Percentiles rank a stretch among this genome's conserved stretches.
phyloP scores from a whole-genome alignment of 2,113 vertebrate genomes.

The Malurus elegans region DNA sequence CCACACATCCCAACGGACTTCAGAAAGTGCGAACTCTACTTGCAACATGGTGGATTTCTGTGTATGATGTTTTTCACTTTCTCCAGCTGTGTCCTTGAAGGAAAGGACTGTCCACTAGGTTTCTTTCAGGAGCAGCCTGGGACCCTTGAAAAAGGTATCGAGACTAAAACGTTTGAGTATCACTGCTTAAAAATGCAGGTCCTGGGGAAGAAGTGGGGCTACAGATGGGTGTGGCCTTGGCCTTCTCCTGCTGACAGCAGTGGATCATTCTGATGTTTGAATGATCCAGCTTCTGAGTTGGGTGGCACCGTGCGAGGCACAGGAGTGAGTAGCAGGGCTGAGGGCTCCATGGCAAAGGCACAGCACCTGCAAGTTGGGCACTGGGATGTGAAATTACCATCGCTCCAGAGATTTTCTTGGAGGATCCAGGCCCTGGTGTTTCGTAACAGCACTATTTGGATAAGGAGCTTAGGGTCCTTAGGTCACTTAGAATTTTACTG shows the following conservation, averaged over 20 bases:
- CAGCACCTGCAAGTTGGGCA: neutral
- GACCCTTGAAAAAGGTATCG: neutral
- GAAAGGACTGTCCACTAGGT: neutral
- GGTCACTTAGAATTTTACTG: neutral
- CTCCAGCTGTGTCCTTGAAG: slow-evolving; percentile 36
- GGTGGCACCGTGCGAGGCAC: neutral
- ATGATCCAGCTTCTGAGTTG: neutral
- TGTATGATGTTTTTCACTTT: neutral
- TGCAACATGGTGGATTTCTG: neutral
- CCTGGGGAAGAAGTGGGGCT: neutral
- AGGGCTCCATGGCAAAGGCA: neutral
- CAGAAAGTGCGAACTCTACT: neutral
- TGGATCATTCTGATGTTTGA: neutral
- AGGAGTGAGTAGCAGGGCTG: neutral
- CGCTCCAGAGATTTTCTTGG: neutral
- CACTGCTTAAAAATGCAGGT: neutral
- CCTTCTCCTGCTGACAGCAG: neutral
- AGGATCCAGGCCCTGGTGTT: neutral
- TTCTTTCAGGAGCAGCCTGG: neutral
- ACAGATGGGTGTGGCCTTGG: neutral
- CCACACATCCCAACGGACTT: neutral
- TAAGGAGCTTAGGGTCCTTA: no score
- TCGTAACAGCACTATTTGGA: neutral
- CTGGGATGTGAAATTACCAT: neutral
- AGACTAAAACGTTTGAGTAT: neutral